phyloP scores from a whole-genome alignment of 2,113 vertebrate species.

The Pitta sordida region DNA sequence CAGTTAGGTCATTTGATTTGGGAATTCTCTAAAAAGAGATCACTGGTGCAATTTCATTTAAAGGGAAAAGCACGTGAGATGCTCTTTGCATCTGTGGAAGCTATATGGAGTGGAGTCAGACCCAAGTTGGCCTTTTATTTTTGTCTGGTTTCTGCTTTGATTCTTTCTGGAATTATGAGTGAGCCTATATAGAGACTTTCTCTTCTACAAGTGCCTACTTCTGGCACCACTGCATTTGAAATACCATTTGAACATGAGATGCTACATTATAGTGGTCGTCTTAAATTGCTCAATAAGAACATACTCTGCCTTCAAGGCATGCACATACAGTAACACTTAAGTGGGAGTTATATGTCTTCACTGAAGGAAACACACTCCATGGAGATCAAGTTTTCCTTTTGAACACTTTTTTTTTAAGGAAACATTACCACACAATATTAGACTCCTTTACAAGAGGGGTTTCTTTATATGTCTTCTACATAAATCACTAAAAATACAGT shows the following conservation, averaged over 20 bases:
- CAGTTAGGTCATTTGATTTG: constrained; percentile 35
- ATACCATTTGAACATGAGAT: neutral
- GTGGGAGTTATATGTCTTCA: neutral
- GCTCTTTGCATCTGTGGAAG: constrained; percentile 41
- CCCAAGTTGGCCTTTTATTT: constrained; percentile 45
- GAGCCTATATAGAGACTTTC: neutral
- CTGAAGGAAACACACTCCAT: neutral
- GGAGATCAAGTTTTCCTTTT: neutral
- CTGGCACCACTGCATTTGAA: constrained; percentile 9
- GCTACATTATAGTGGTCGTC: neutral
- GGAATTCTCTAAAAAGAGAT: constrained; percentile 21
- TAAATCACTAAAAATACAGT: neutral
- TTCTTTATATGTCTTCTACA: neutral
- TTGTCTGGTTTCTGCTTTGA: constrained; percentile 55
- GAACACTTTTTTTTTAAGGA: neutral
- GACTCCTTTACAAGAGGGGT: neutral
- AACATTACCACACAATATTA: neutral
- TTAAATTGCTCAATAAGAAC: constrained; percentile 46
- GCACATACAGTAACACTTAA: neutral
- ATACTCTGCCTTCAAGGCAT: constrained; percentile 7
- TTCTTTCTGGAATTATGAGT: constrained; percentile 34
- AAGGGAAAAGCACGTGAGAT: constrained; percentile 49
- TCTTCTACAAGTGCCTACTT: constrained; percentile 22
- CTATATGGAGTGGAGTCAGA: constrained; percentile 12
- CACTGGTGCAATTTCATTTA: neutral